phyloP scores from a whole-genome alignment of 2,888 invertebrate genomes.

The Neuroscelio doddi region DNA sequence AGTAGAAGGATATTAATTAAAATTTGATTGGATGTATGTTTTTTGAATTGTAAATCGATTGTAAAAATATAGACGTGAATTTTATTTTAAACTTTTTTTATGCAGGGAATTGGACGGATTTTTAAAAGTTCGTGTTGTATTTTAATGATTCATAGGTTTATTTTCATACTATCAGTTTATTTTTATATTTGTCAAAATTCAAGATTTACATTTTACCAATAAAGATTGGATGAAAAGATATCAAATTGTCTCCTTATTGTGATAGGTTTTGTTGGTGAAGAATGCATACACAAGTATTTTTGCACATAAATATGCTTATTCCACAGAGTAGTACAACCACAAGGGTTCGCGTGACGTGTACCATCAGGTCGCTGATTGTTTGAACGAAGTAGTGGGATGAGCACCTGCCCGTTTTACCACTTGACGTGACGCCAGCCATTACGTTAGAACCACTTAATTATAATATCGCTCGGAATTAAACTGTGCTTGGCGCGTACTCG shows the following conservation, averaged over 20 bases:
- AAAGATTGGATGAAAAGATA: too few species aligned
- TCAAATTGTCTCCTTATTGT: conserved; percentile 25
- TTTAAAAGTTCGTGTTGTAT: too few species aligned
- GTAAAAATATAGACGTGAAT: too few species aligned
- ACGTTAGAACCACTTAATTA: conserved; percentile 71
- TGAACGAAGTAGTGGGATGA: conserved; percentile 60
- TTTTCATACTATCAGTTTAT: too few species aligned
- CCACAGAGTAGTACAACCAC: conserved; percentile 14
- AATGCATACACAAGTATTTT: conserved; percentile 12
- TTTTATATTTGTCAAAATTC: too few species aligned
- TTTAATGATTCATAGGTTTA: too few species aligned
- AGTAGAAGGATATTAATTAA: too few species aligned
- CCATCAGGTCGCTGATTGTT: conserved; percentile 70
- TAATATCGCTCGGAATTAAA: conserved; percentile 71
- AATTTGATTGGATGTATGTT: too few species aligned
- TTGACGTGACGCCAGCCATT: conserved; percentile 70
- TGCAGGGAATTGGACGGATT: too few species aligned
- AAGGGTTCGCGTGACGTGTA: conserved; percentile 51
- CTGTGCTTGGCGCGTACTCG: conserved; percentile 69
- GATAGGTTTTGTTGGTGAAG: conserved; percentile 16
- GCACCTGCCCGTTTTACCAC: conserved; percentile 59
- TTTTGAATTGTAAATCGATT: too few species aligned
- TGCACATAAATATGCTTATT: conserved; percentile 14
- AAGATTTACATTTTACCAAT: too few species aligned
- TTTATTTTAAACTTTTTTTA: too few species aligned